Evolutionary conservation across 2,797 vertebrate species (phyloP), one percentile per base, ranked within the genome.

Genomic region (Crenichthys baileyi): DNA sequence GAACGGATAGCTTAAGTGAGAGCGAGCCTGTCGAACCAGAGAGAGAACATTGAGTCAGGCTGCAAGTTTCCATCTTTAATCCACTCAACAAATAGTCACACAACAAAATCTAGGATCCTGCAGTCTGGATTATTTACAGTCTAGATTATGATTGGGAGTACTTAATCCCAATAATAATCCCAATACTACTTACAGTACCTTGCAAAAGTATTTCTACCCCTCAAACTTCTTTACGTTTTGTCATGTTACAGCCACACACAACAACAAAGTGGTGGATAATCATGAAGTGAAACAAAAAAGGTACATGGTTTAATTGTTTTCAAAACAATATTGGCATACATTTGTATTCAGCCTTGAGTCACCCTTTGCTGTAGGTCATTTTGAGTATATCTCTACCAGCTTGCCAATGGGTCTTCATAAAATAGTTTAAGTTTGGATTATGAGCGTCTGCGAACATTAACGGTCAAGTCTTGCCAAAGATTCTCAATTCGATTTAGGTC

Each of bases 11-110:
- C 96, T 98, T 99, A 99, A 98, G 96, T 95, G 96, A 97, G 97
- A 97, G 96, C 94, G 96, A 98, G 97, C 98, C 98, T 99, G 98
- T 99, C 98, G 96, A 94, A 98, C 98, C 98, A 98, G 96, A 99
- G 97, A 99, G 96, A 99, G 95, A 98, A 97, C 96, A 98, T 97
- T 97, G 97, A 97, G 97, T 98, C 97, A 97, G 96, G 94, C 96
- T 96, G 94, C 91, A 95, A 94, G 92, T 94, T 90, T 93, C 95
- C 94, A 96, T 95, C 94, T 92, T 72, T 88, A 86, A 75, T 90
- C 83, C 90, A 91, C 75, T 89, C 79, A 85, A 87, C 81, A 76
- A 81, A 87, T 89, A 75, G 26, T 75, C 72, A 79, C 70, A 75
- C 65, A 65, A 13, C n/a, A 70, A 70, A 18, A 68, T 22, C 67